Evolutionary conservation across 2,888 invertebrate species (phyloP).

Genomic region (Lochmaea capreae): DNA sequence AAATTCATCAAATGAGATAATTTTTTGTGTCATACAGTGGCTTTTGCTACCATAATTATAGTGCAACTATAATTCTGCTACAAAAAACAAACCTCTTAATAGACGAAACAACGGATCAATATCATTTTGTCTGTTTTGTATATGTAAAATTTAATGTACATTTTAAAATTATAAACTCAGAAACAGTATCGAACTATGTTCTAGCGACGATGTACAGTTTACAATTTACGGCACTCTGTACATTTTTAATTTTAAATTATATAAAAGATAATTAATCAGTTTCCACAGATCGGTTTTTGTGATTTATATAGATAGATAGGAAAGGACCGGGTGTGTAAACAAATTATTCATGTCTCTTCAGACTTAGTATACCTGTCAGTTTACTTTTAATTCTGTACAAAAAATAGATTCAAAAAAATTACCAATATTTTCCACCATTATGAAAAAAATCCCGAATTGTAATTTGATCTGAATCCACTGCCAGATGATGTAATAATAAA

Average conservation of each 20-base stretch:
- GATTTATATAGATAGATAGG: slow-evolving; percentile 61
- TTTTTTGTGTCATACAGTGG: no score
- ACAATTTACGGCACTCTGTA: slow-evolving; percentile 30
- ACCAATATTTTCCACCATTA: slow-evolving; percentile 63
- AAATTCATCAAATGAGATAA: no score
- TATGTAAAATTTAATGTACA: not conserved
- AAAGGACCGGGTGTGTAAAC: slow-evolving; percentile 44
- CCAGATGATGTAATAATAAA: slow-evolving; percentile 64
- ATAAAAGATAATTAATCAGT: slow-evolving; percentile 27
- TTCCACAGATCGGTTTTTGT: slow-evolving; percentile 57
- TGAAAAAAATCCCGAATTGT: slow-evolving; percentile 58
- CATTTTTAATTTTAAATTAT: slow-evolving; percentile 32
- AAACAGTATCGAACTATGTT: not conserved
- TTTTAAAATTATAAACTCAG: slow-evolving; percentile 1
- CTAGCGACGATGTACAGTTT: slow-evolving; percentile 3
- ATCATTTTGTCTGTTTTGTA: not conserved
- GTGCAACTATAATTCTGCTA: not conserved
- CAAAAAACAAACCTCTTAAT: not conserved
- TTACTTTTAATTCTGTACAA: slow-evolving; percentile 27
- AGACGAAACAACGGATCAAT: no score
- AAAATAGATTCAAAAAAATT: slow-evolving; percentile 50
- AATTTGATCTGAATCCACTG: slow-evolving; percentile 64
- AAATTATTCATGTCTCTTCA: slow-evolving; percentile 25
- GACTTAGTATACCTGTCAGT: slow-evolving; percentile 12
- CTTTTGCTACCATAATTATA: no score